These are phyloP conservation scores for Conus canariensis DNA, from an alignment of 2,888 invertebrate species.

Conservation along the genomic window DNA sequence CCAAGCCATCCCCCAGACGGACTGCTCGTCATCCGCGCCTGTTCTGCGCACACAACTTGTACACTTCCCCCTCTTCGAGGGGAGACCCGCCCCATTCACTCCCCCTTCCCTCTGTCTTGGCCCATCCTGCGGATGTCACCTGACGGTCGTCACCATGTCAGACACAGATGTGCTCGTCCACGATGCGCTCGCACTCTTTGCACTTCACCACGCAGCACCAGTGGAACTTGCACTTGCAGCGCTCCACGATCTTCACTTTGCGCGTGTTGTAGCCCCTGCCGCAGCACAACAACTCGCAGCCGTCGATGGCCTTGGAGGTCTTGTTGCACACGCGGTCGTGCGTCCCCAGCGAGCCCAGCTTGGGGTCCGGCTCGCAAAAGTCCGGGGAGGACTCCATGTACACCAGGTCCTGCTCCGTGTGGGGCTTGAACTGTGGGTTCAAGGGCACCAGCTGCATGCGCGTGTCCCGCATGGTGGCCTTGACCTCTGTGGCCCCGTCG, in stretches of 20 bases:
- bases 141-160: slow-evolving; percentile 28
- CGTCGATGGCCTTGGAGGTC: slow-evolving; percentile 91
- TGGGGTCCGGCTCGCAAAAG: slow-evolving; percentile 86
- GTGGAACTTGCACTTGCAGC: slow-evolving; percentile 95
- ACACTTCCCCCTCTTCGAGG: too few species aligned
- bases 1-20: too few species aligned
- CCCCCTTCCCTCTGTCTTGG: too few species aligned
- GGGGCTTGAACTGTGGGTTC: slow-evolving; percentile 84
- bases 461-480: slow-evolving; percentile 70
- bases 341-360: slow-evolving; percentile 86
- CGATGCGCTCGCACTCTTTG: slow-evolving; percentile 88
- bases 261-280: slow-evolving; percentile 94
- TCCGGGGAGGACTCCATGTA: slow-evolving; percentile 97
- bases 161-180: slow-evolving; percentile 89
- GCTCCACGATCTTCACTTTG: slow-evolving; percentile 85
- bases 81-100: too few species aligned
- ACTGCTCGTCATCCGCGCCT: too few species aligned
- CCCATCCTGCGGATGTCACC: too few species aligned
- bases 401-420: slow-evolving; percentile 94
- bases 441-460: slow-evolving; percentile 80
- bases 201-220: slow-evolving; percentile 98
- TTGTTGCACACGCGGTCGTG: slow-evolving; percentile 80
- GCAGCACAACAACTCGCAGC: slow-evolving; percentile 93
- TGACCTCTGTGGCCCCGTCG: slow-evolving; percentile 89
- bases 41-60: too few species aligned